Base-by-base conservation (phyloP, 2,113 vertebrate species). In the Ariopsis seemanni region DNA sequence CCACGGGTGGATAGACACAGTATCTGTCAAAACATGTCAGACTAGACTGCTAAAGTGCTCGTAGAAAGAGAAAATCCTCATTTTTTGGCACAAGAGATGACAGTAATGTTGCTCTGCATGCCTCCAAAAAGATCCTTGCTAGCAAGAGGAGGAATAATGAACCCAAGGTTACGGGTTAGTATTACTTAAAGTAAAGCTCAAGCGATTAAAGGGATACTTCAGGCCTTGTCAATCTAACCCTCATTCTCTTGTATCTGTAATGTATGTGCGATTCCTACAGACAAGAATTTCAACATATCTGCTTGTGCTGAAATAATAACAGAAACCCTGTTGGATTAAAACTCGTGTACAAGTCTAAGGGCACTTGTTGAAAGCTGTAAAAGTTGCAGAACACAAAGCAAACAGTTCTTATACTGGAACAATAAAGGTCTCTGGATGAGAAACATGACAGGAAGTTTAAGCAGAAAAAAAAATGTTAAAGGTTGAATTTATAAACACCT, bases 21-120 rank as follows among this genome's bases (percentile, higher is more conserved):
- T 18, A 81, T 42, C 42, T 75, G 86, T 75, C 69, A 63, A 82
- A 87, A 75, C 86, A 87, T 25, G 86, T 75, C 55, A 75, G 55
- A 57, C 55, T 27, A 87, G 86, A 83, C 80, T 75, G 55, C 18
- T 58, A 86, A 86, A 69, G 85, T 18, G 52, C 62, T 17, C 71
- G 50, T 57, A 86, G 27, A 69, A 62, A 80, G 11, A 57, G 62
- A 69, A 86, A 86, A 69, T 69, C 77, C 77, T 81, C 18, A 50
- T 69, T 80, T 78, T 34, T 86, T 62, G 62, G 75, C 50, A 22
- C 2, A 30, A 65, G 58, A 10, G 25, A 12, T 15, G 7, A 87
- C 55, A 83, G 42, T 60, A 75, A 50, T 53, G 34, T n/a, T 55
- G 53, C 12, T 22, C 50, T 34, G 34, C 55, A 18, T 18, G 5